Evolutionary conservation across 2,113 vertebrate genomes (phyloP).

Genomic region (Chaetodon trifascialis): DNA sequence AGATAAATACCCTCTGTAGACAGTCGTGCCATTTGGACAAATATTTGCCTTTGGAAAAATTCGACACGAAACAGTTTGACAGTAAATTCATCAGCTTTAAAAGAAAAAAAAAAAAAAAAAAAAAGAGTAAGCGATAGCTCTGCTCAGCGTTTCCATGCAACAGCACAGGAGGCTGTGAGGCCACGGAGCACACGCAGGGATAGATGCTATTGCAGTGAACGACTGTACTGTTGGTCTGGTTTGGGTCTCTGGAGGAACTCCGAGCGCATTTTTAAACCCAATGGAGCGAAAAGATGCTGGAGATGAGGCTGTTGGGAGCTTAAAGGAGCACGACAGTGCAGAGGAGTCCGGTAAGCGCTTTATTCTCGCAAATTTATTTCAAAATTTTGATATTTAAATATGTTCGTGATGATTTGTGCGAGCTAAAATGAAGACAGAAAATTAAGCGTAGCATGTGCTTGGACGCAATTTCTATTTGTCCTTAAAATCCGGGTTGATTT

Average conservation of each 20-base stretch:
- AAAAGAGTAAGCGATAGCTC: conserved; percentile 17
- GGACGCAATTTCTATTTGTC: background rate
- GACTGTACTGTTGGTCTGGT: conserved; percentile 1
- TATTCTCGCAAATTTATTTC: no score
- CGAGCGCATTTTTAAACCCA: background rate
- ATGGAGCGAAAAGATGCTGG: conserved; percentile 63
- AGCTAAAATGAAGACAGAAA: no score
- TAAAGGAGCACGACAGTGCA: conserved; percentile 4
- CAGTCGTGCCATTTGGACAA: background rate
- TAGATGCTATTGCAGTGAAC: conserved; percentile 27
- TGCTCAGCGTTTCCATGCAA: conserved; percentile 56
- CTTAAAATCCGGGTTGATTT: background rate
- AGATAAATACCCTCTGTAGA: background rate
- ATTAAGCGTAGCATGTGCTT: background rate
- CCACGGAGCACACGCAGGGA: background rate
- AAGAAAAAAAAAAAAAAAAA: no score
- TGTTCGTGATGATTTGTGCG: background rate
- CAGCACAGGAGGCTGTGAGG: conserved; percentile 41
- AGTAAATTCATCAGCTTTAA: background rate
- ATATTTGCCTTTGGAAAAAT: background rate
- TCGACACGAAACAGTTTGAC: background rate
- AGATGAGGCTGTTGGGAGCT: conserved; percentile 9
- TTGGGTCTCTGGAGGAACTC: background rate
- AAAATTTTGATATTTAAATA: no score
- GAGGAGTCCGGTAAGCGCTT: conserved; percentile 63